Evolutionary conservation across 2,113 vertebrate species (phyloP), one percentile per base, ranked within the genome.

Genomic region (Tympanuchus pallidicinctus): DNA sequence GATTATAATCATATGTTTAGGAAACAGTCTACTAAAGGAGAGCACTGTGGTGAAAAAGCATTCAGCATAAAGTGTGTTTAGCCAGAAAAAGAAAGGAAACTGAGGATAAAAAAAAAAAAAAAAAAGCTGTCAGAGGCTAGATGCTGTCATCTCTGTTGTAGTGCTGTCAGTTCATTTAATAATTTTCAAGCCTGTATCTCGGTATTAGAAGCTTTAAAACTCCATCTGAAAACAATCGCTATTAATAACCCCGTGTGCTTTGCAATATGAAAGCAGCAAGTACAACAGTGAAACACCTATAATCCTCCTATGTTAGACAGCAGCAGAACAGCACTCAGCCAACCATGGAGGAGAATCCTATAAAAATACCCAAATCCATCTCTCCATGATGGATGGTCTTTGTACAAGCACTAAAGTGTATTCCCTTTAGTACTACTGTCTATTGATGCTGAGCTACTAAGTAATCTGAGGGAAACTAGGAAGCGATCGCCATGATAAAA

Each of bases 401-500:
- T 96, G 87, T 93, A 88, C 64, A 89, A 95, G 91, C 96, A 94
- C 92, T 96, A 92, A 95, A 95, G 94, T 95, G 87, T 94, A 96
- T 95, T 97, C 94, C 93, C 96, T 97, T 96, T 97, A 96, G 96
- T 94, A 89, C 85, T 65, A 91, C 89, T 96, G 78, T 94, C 93
- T 96, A 95, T 96, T 93, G 96, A 96, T 89, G 91, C 48, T 94
- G 85, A 95, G 93, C 91, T 94, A 95, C 94, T 92, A 97, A 96
- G 95, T 94, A 96, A 96, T 94, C 85, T 92, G 91, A 94, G 91
- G 95, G 93, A 97, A 97, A 95, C 89, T 94, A 92, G 89, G 88
- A 96, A 94, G 89, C 76, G 3, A 93, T 94, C 36, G 1, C 89
- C 93, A 93, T 92, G 95, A 88, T 96, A 93, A 95, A 97, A 92